Evolutionary conservation across 2,113 vertebrate species (phyloP).

Genomic region (Crotalus viridis): DNA sequence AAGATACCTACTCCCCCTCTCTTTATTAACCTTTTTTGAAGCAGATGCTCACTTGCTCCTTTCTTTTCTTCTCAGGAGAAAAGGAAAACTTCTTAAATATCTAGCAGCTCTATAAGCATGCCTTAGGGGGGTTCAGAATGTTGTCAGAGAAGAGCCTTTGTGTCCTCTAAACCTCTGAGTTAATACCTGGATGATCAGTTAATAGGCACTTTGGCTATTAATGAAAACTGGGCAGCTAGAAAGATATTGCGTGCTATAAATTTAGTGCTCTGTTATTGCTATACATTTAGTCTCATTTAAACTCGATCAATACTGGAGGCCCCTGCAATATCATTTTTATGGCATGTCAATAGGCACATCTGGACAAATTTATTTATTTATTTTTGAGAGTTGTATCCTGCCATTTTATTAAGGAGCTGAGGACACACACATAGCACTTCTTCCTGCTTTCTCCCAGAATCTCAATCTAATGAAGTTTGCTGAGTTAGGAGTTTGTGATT

Average conservation of each 20-base stretch:
- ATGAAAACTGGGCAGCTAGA: background rate
- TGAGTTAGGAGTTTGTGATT: background rate
- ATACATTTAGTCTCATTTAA: background rate
- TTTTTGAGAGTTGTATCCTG: background rate
- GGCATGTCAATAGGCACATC: background rate
- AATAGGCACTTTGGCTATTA: background rate
- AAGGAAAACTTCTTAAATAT: background rate
- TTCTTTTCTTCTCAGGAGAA: background rate
- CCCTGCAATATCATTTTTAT: background rate
- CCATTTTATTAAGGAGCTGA: background rate
- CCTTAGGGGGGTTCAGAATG: background rate
- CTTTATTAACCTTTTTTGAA: background rate
- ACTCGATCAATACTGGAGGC: background rate
- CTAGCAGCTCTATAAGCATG: background rate
- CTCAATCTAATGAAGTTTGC: background rate
- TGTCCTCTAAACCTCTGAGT: rapidly evolving
- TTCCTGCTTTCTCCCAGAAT: background rate
- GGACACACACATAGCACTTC: background rate
- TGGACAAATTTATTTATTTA: background rate
- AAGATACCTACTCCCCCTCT: slow-evolving; percentile 1
- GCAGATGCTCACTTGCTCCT: background rate
- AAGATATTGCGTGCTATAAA: background rate
- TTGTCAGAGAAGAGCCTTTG: background rate
- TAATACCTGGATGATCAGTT: background rate
- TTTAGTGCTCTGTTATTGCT: background rate